Evolutionary conservation across 1,140 invertebrate genomes (phyloP).

Genomic region (Trachymyrmex septentrionalis): DNA sequence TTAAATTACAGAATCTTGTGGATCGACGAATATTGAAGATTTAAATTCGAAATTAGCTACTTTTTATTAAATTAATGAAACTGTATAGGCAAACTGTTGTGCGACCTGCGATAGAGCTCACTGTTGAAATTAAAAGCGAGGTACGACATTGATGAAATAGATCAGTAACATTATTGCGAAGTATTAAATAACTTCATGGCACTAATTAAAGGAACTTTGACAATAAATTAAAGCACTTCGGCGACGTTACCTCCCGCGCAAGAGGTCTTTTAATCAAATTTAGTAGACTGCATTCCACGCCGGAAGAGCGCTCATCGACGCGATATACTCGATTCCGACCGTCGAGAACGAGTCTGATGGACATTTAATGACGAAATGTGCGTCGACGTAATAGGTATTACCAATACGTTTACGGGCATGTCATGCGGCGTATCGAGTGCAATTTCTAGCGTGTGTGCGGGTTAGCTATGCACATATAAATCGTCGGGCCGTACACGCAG

Average conservation of each 20-base stretch:
- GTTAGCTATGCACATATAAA: slow-evolving; percentile 24
- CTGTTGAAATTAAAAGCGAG: neutral
- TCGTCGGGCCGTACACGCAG: neutral
- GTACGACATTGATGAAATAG: slow-evolving; percentile 2
- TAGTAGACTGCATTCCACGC: slow-evolving; percentile 57
- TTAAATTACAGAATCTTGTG: neutral
- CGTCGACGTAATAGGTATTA: slow-evolving; percentile 54
- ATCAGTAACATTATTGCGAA: slow-evolving; percentile 39
- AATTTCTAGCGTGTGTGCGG: neutral
- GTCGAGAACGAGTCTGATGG: slow-evolving; percentile 54
- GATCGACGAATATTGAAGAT: neutral
- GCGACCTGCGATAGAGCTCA: neutral
- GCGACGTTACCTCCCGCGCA: slow-evolving; percentile 3
- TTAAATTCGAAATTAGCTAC: neutral
- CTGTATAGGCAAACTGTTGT: neutral
- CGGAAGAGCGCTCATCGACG: slow-evolving; percentile 50
- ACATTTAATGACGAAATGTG: slow-evolving; percentile 64
- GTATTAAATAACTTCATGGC: slow-evolving; percentile 59
- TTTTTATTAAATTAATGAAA: neutral
- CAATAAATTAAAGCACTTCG: slow-evolving; percentile 51
- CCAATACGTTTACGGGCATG: slow-evolving; percentile 40
- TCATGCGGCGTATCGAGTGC: slow-evolving; percentile 15
- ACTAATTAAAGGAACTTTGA: slow-evolving; percentile 65
- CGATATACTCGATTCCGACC: slow-evolving; percentile 58
- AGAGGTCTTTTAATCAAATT: slow-evolving; percentile 61